phyloP scores from a whole-genome alignment of 2,888 invertebrate species.

The Volucella inflata region DNA sequence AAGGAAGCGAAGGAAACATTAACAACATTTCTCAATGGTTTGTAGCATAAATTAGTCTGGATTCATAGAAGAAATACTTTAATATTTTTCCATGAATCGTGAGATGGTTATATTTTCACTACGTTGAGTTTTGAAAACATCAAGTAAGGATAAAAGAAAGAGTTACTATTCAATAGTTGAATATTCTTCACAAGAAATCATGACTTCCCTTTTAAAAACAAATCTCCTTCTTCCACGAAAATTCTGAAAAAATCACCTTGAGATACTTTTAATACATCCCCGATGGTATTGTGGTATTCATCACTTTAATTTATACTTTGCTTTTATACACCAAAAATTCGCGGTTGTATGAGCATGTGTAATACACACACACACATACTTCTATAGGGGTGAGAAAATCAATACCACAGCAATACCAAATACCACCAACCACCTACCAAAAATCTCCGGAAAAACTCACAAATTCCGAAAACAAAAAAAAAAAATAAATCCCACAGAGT shows the following conservation, averaged over 20 bases:
- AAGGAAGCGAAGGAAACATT: no score
- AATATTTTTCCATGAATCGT: no score
- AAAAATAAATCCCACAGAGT: slow-evolving; percentile 21
- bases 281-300: background rate
- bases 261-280: background rate
- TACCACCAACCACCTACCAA: slow-evolving; percentile 9
- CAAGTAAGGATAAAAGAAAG: no score
- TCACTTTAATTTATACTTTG: slow-evolving; percentile 7
- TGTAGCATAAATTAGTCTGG: no score
- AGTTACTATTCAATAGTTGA: no score
- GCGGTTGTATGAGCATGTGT: background rate
- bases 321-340: slow-evolving; percentile 15
- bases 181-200: background rate
- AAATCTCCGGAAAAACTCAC: slow-evolving; percentile 53
- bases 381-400: slow-evolving; percentile 43
- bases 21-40: no score
- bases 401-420: slow-evolving; percentile 21
- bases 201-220: background rate
- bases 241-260: background rate
- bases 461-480: slow-evolving; percentile 14
- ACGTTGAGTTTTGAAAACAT: no score
- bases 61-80: no score
- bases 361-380: background rate
- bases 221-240: background rate
- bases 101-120: no score